Evolutionary conservation across 1,140 invertebrate species (phyloP).

Genomic region (Drosophila virilis): DNA sequence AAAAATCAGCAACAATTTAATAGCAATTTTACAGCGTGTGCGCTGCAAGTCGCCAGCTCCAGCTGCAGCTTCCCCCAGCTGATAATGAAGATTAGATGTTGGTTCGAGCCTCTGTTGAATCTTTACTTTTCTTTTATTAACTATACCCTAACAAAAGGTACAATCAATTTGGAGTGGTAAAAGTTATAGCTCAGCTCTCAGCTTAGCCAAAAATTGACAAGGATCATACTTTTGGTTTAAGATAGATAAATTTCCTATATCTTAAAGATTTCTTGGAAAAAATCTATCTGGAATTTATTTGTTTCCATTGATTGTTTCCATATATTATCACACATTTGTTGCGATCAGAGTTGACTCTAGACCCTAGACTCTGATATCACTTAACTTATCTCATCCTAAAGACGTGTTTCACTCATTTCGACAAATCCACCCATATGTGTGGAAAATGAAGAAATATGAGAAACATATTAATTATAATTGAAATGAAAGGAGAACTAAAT

Average conservation of each 20-base stretch:
- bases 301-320: too few species aligned
- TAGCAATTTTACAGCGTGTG: conserved; percentile 73
- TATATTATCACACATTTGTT: too few species aligned
- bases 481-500: too few species aligned
- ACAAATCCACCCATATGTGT: too few species aligned
- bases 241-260: background rate
- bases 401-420: too few species aligned
- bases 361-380: too few species aligned
- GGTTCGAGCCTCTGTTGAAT: conserved; percentile 45
- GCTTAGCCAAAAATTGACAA: background rate
- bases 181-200: background rate
- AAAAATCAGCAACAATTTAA: conserved; percentile 83
- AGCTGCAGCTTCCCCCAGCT: conserved; percentile 11
- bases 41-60: conserved; percentile 18
- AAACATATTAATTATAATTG: too few species aligned
- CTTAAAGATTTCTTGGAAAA: background rate
- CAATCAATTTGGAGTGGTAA: background rate
- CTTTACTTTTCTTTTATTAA: conserved; percentile 13
- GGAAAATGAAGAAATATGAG: too few species aligned
- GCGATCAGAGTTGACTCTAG: too few species aligned
- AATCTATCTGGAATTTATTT: too few species aligned
- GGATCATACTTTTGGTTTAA: too few species aligned
- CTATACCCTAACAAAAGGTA: background rate
- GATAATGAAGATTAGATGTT: conserved; percentile 73
- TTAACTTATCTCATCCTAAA: too few species aligned